Percentiles rank a stretch among this genome's conserved stretches.
These are phyloP conservation scores for Blastobasis lacticolella DNA, from an alignment of 2,888 invertebrate species.

Conservation along the genomic window DNA sequence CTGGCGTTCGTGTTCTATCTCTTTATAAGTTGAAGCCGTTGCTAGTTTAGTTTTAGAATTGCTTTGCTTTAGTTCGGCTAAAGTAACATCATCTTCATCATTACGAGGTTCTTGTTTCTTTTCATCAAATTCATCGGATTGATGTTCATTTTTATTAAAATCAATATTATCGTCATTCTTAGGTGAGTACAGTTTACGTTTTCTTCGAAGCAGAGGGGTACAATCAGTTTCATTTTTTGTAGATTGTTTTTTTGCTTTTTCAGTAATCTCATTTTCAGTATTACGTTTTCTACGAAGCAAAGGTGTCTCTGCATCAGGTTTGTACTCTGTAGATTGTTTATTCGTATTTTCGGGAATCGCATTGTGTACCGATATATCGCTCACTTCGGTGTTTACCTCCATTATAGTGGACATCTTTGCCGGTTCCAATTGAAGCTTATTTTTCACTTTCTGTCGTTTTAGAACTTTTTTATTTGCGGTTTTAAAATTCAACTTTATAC, in stretches of 20 bases:
- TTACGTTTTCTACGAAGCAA: not conserved
- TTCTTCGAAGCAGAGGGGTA: slow-evolving; percentile 25
- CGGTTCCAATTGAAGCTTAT: slow-evolving; percentile 17
- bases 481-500: slow-evolving; percentile 27
- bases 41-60: slow-evolving; percentile 24
- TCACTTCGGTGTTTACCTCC: slow-evolving; percentile 21
- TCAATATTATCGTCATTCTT: slow-evolving; percentile 31
- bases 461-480: slow-evolving; percentile 16
- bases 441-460: slow-evolving; percentile 16
- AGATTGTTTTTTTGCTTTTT: not conserved
- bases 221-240: slow-evolving; percentile 6
- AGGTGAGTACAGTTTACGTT: slow-evolving; percentile 56
- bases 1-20: slow-evolving; percentile 42
- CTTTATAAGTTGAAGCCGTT: slow-evolving; percentile 41
- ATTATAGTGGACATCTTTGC: slow-evolving; percentile 33
- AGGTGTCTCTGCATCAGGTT: not conserved
- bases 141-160: not conserved
- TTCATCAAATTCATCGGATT: slow-evolving; percentile 2
- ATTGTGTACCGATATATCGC: slow-evolving; percentile 11
- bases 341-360: slow-evolving; percentile 7
- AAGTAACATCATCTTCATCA: slow-evolving; percentile 17
- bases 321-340: not conserved
- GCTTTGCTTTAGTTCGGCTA: slow-evolving; percentile 19
- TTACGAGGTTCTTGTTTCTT: not conserved
- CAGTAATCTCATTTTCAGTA: not conserved